Percentiles rank a stretch among this genome's conserved stretches.
Conservation (phyloP, 2,888 invertebrate genomes). For the Imbricaverruca yamaguchii region DNA sequence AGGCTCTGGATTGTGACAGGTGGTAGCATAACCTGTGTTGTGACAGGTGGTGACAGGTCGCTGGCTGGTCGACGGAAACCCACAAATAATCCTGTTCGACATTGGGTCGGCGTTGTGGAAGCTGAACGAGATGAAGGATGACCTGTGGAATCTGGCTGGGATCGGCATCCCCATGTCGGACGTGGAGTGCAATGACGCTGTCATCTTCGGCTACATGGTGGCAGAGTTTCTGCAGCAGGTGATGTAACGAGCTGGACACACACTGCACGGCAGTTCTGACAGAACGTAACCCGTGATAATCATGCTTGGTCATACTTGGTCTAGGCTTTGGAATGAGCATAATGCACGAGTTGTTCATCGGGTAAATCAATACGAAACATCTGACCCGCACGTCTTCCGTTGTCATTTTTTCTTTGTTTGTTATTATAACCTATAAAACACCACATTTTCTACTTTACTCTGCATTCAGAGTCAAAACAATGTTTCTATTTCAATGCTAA, state of each 20-base stretch:
- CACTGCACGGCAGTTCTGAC: too few relatives aligned
- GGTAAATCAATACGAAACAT: too few relatives aligned
- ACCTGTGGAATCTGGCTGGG: conserved; percentile 79
- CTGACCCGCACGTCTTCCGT: too few relatives aligned
- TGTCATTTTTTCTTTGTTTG: too few relatives aligned
- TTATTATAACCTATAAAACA: too few relatives aligned
- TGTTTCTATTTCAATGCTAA: too few relatives aligned
- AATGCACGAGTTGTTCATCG: too few relatives aligned
- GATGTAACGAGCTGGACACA: conserved; percentile 27
- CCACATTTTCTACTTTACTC: too few relatives aligned
- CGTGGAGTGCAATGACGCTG: conserved; percentile 90
- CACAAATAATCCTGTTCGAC: conserved; percentile 94
- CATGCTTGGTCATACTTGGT: too few relatives aligned
- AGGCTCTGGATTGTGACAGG: not conserved
- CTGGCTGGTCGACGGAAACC: conserved; percentile 99
- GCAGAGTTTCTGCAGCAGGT: conserved; percentile 87
- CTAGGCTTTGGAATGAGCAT: too few relatives aligned
- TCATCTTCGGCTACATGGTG: conserved; percentile 91
- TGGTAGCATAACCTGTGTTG: not conserved
- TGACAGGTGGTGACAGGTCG: conserved; percentile 61
- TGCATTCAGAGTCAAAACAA: too few relatives aligned
- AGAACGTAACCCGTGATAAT: too few relatives aligned
- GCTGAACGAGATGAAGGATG: conserved; percentile 87
- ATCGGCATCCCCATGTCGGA: conserved; percentile 93
- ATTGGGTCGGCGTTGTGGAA: conserved; percentile 95